A percentile compares a stretch with the other conserved stretches of the same genome.
phyloP scores from a whole-genome alignment of 2,888 invertebrate genomes.

The Abrostola triplasia region DNA sequence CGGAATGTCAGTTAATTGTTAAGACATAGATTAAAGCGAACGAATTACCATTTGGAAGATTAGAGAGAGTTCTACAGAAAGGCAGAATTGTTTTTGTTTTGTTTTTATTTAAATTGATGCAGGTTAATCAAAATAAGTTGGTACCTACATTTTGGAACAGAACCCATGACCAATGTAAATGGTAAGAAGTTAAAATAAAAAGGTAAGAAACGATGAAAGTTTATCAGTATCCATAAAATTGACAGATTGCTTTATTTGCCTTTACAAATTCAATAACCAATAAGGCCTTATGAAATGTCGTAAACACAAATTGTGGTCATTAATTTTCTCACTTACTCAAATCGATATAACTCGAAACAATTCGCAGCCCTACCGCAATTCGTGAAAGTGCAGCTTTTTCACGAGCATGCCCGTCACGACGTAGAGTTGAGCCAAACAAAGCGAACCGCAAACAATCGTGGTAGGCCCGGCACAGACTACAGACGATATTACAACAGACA shows the following conservation, averaged over 20 bases:
- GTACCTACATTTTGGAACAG: no score
- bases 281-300: no score
- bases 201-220: no score
- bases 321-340: neutral
- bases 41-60: neutral
- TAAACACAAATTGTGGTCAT: no score
- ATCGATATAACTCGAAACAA: slow-evolving; percentile 8
- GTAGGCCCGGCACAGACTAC: slow-evolving; percentile 31
- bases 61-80: neutral
- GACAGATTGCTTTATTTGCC: no score
- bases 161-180: no score
- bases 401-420: slow-evolving; percentile 61
- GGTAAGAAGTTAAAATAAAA: no score
- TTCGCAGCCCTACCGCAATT: slow-evolving; percentile 53
- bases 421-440: slow-evolving; percentile 64
- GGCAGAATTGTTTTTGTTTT: neutral
- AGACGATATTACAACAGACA: slow-evolving; percentile 15
- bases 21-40: neutral
- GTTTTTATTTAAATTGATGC: no score
- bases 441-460: slow-evolving; percentile 71
- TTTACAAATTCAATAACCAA: no score
- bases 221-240: no score
- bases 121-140: no score
- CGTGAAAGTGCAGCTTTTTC: slow-evolving; percentile 82
- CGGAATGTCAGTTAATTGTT: slow-evolving; percentile 14